These are phyloP conservation scores for Geodia barretti DNA, from an alignment of 37 sponge, comb jelly and placozoan genomes.

Conservation along the genomic window DNA sequence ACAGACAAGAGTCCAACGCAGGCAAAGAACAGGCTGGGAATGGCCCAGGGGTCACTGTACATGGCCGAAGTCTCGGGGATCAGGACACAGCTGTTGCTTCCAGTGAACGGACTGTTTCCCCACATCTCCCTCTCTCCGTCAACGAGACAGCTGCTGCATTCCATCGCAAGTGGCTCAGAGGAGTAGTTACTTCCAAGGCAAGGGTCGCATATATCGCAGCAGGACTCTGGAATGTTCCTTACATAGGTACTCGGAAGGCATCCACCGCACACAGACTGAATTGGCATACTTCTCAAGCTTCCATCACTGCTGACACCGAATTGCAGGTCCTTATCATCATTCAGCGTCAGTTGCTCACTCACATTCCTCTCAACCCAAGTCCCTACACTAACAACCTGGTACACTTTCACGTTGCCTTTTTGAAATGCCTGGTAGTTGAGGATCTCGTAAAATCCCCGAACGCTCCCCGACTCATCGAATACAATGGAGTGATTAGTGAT, in stretches of 20 bases:
- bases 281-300: not conserved
- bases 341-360: not conserved
- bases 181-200: conserved; percentile 50
- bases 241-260: not conserved
- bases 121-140: conserved; percentile 21
- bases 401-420: not conserved
- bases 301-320: conserved; percentile 28
- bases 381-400: conserved; percentile 9
- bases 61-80: not conserved
- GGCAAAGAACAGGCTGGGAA: conserved; percentile 18
- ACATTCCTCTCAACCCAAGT: conserved; percentile 6
- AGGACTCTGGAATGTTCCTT: conserved; percentile 22
- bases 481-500: conserved; percentile 15
- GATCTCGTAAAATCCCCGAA: conserved; percentile 24
- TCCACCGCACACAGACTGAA: conserved; percentile 1
- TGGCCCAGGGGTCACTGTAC: conserved; percentile 11
- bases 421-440: conserved; percentile 22
- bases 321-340: not conserved
- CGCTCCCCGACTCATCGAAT: conserved; percentile 44
- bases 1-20: conserved; percentile 18
- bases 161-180: not conserved
- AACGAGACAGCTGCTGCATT: conserved; percentile 47
- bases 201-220: conserved; percentile 60
- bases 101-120: conserved; percentile 49
- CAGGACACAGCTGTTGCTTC: conserved; percentile 39